These are phyloP conservation scores for Streblospio benedicti DNA, from an alignment of 1,140 invertebrate species.

Conservation along the genomic window DNA sequence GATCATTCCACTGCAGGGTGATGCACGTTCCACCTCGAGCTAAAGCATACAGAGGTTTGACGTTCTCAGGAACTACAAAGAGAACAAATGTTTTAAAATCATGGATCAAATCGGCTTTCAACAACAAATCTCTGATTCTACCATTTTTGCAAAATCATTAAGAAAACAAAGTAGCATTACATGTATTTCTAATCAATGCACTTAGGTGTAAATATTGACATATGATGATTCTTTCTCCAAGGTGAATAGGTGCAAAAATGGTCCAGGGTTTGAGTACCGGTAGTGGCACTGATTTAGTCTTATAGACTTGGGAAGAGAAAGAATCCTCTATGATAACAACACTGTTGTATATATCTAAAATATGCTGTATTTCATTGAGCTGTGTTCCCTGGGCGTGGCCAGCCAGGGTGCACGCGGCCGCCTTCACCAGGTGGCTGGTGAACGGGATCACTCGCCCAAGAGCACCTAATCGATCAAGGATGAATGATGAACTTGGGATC, in stretches of 20 bases:
- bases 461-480: too few species aligned
- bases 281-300: background rate
- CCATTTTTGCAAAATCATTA: too few species aligned
- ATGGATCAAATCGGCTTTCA: too few species aligned
- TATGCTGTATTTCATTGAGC: background rate
- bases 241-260: background rate
- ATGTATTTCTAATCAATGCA: too few species aligned
- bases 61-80: conserved; percentile 32
- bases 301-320: too few species aligned
- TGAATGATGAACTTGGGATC: background rate
- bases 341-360: too few species aligned
- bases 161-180: too few species aligned
- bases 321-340: too few species aligned
- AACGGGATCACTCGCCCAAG: conserved; percentile 34
- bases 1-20: conserved; percentile 30
- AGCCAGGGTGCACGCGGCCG: conserved; percentile 38
- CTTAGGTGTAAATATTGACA: too few species aligned
- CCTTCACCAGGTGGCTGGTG: conserved; percentile 36
- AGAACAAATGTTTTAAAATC: too few species aligned
- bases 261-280: background rate
- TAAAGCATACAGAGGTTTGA: conserved; percentile 11
- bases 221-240: too few species aligned
- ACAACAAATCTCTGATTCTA: too few species aligned
- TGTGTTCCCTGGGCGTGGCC: conserved; percentile 40
- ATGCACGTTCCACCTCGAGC: conserved; percentile 25